These are phyloP conservation scores for Excalfactoria chinensis DNA, from an alignment of 2,113 vertebrate genomes.

Conservation along the genomic window DNA sequence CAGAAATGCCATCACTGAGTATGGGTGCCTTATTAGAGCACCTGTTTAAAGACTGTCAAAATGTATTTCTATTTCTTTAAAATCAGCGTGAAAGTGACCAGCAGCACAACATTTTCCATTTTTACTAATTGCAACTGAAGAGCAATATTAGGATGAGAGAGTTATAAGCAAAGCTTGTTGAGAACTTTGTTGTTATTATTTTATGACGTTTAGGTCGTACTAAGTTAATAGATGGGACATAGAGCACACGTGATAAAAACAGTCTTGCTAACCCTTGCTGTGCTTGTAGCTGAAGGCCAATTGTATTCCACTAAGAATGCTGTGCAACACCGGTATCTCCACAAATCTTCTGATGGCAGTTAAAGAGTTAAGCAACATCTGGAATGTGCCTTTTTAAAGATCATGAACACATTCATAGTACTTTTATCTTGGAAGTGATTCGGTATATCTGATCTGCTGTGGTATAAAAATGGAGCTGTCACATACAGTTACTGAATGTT, in stretches of 20 bases:
- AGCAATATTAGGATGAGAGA: conserved; percentile 22
- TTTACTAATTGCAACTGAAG: conserved; percentile 46
- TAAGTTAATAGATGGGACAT: conserved; percentile 23
- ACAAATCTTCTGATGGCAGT: background rate
- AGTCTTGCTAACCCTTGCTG: conserved; percentile 7
- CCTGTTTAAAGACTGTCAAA: conserved; percentile 31
- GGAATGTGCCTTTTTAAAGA: conserved; percentile 35
- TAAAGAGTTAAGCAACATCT: conserved; percentile 44
- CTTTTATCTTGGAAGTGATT: conserved; percentile 34
- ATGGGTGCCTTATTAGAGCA: background rate
- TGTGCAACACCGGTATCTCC: background rate
- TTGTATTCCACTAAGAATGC: background rate
- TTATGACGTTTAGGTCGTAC: conserved; percentile 10
- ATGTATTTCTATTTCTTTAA: conserved; percentile 13
- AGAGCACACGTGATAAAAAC: background rate
- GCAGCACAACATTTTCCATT: background rate
- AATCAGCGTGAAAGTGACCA: conserved; percentile 42
- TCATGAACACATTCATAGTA: conserved; percentile 13
- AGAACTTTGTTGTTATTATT: background rate
- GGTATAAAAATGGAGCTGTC: conserved; percentile 40
- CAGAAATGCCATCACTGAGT: conserved; percentile 2
- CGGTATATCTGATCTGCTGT: conserved; percentile 1
- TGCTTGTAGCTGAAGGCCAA: background rate
- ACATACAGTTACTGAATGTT: background rate
- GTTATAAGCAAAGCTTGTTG: conserved; percentile 45